Evolutionary conservation across 2,113 vertebrate species (phyloP), one percentile per base, ranked within the genome.

Genomic region (Otocyon megalotis): DNA sequence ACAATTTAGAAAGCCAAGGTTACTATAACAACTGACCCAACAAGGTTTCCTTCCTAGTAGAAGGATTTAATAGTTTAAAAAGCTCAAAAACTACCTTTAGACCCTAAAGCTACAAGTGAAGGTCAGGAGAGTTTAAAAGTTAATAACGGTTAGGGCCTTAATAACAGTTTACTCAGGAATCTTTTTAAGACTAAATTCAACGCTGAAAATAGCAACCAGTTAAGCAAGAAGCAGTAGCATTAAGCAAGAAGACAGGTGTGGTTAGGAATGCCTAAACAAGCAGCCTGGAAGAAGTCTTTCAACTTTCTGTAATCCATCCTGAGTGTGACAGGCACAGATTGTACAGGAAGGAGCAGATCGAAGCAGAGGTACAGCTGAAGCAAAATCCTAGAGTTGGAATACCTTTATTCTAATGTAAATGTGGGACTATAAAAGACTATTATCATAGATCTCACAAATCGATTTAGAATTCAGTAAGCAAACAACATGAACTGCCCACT

Each of bases 61-160:
- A 82, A 94, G 26, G 50, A 86, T 96, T 85, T 96, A 92, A 95
- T 22, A 83, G 48, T 96, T 93, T 87, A 86, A 90, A 84, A 93
- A 92, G 50, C 37, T 96, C 11, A 22, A 20, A 97, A 93, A 69
- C 93, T 83, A 93, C 62, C 53, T 32, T 89, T 89, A 93, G 67
- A 74, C n/a, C 50, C 37, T 63, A 32, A 79, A 87, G 72, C 87
- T 93, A 94, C 93, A 91, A 43, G 58, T 91, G 86, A 96, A 91
- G 65, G 3, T 92, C 72, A 63, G 72, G 81, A 92, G n/a, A 89
- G 32, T 93, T 87, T 96, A 96, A 82, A 95, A 96, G 50, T 88
- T 96, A 95, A 93, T 92, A 88, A 92, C 54, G 54, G 30, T 86
- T 10, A 96, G 24, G 37, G 8, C 14, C 72, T 93, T 96, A 79